phyloP scores from a whole-genome alignment of 2,888 invertebrate genomes.

The Tineola bisselliella region DNA sequence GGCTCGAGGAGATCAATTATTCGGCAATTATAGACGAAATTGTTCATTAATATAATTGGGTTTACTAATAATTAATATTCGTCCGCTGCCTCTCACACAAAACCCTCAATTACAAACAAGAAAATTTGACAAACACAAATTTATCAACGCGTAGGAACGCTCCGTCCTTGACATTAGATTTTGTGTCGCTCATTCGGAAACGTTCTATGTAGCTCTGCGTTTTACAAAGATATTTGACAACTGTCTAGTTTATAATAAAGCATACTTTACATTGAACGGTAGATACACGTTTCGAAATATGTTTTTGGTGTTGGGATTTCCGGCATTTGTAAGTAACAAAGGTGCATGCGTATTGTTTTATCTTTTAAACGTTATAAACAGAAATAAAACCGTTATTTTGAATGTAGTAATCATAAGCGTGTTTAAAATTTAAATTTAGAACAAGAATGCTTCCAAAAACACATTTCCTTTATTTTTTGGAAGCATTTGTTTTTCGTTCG shows the following conservation, averaged over 20 bases:
- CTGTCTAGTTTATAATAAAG: not conserved
- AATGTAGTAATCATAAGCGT: too few relatives aligned
- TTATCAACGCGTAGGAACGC: not conserved
- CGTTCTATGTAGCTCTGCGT: not conserved
- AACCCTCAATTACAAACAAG: not conserved
- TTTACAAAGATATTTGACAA: not conserved
- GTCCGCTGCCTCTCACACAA: too few relatives aligned
- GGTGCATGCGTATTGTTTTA: not conserved
- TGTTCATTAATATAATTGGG: too few relatives aligned
- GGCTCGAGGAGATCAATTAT: too few relatives aligned
- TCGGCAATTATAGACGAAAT: too few relatives aligned
- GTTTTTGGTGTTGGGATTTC: not conserved
- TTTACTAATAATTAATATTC: too few relatives aligned
- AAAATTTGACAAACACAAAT: not conserved
- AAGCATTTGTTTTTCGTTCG: too few relatives aligned
- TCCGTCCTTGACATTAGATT: not conserved
- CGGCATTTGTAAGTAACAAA: not conserved
- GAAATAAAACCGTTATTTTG: too few relatives aligned
- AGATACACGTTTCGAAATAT: not conserved
- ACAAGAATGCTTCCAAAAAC: too few relatives aligned
- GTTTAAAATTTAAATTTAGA: too few relatives aligned
- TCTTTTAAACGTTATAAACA: too few relatives aligned
- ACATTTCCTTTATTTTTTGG: too few relatives aligned
- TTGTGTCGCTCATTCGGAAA: not conserved
- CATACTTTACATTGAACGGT: not conserved